A percentile compares a stretch with the other conserved stretches of the same genome.
Conservation (phyloP, 2,797 vertebrate species). For the Uromys caudimaculatus region DNA sequence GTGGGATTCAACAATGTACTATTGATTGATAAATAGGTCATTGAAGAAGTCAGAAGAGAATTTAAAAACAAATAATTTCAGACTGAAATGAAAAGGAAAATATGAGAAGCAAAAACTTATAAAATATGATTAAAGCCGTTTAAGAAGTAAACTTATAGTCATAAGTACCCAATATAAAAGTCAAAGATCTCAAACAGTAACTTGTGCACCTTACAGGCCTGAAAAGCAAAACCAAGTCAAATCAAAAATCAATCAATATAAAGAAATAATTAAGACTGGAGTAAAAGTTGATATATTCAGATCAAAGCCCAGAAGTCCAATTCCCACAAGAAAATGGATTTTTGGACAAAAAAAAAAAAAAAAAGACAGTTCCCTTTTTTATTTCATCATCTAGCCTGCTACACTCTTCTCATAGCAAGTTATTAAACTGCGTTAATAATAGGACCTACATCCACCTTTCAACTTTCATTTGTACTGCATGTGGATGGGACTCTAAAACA, state of each 20-base stretch:
- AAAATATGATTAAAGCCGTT: neutral
- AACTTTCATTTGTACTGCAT: neutral
- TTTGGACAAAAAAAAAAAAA: neutral
- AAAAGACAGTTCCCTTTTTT: neutral
- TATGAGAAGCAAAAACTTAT: neutral
- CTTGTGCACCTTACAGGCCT: neutral
- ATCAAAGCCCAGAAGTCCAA: neutral
- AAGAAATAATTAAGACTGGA: neutral
- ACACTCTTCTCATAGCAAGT: neutral
- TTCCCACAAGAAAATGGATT: neutral
- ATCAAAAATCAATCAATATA: neutral
- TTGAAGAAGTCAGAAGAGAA: neutral
- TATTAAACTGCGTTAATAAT: neutral
- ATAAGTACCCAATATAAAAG: neutral
- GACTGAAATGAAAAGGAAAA: neutral
- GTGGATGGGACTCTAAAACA: neutral
- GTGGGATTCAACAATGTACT: neutral
- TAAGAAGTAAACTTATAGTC: neutral
- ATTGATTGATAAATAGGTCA: neutral
- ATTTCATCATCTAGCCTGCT: neutral
- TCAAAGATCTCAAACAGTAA: neutral
- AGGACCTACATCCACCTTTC: neutral
- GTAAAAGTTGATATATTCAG: neutral
- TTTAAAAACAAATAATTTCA: neutral
- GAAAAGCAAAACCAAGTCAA: neutral